These are phyloP conservation scores for Thera obeliscata DNA, from an alignment of 2,888 invertebrate species.

Conservation along the genomic window DNA sequence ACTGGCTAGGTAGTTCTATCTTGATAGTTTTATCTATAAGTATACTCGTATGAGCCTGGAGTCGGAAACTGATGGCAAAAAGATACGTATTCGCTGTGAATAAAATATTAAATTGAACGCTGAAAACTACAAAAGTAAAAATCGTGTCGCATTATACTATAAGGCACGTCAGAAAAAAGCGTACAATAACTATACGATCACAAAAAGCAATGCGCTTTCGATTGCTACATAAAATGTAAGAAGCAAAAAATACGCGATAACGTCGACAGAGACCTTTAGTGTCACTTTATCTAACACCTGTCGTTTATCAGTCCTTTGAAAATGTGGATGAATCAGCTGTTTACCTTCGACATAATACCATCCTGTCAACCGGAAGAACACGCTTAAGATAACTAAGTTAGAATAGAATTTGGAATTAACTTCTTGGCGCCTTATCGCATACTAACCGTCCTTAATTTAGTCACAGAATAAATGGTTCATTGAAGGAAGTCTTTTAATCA, in stretches of 20 bases:
- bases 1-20: no score
- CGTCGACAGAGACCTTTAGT: background rate
- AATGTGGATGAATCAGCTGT: conserved; percentile 15
- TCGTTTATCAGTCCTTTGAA: conserved; percentile 3
- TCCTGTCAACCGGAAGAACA: conserved; percentile 25
- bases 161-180: no score
- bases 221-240: no score
- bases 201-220: no score
- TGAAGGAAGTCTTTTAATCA: background rate
- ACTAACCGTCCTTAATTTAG: conserved; percentile 23
- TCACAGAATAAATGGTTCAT: conserved; percentile 7
- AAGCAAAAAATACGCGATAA: background rate
- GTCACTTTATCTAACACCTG: conserved; percentile 27
- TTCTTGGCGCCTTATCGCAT: conserved; percentile 29
- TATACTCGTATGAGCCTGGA: no score
- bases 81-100: no score
- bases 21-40: no score
- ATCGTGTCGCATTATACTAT: no score
- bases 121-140: no score
- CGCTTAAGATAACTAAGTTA: conserved; percentile 22
- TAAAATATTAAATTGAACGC: no score
- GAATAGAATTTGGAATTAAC: conserved; percentile 25
- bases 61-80: no score
- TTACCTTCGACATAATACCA: conserved; percentile 17
- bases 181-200: no score